phyloP scores from a whole-genome alignment of 2,113 vertebrate species.

The Salvelinus namaycush region DNA sequence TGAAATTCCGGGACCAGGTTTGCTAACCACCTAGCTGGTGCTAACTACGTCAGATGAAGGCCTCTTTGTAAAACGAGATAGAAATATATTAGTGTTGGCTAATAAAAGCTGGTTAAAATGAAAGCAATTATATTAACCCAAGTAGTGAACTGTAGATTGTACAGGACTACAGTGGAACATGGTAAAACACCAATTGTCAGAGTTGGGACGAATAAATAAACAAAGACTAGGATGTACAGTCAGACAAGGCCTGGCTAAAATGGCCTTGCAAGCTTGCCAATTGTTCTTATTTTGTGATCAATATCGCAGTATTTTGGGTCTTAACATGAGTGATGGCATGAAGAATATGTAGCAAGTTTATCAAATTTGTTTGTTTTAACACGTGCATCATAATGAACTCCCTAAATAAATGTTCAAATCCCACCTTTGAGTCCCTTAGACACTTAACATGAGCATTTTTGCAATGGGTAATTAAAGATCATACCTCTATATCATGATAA shows the following conservation, averaged over 20 bases:
- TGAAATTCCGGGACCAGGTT: not conserved
- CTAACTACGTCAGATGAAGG: conserved; percentile 57
- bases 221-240: conserved; percentile 70
- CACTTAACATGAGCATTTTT: no score
- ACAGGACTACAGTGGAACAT: conserved; percentile 14
- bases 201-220: conserved; percentile 59
- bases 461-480: no score
- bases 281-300: conserved; percentile 71
- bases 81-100: not conserved
- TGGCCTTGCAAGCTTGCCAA: conserved; percentile 69
- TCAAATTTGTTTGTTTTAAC: not conserved
- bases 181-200: conserved; percentile 46
- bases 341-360: not conserved
- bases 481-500: no score
- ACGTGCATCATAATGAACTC: not conserved
- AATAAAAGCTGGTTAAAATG: not conserved
- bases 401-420: not conserved
- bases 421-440: no score
- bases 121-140: not conserved
- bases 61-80: conserved; percentile 52
- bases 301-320: not conserved
- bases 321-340: not conserved
- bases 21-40: conserved; percentile 62
- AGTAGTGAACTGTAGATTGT: not conserved
- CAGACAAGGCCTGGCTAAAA: conserved; percentile 66